Evolutionary conservation across 2,113 vertebrate genomes (phyloP).

Genomic region (Chionis minor): DNA sequence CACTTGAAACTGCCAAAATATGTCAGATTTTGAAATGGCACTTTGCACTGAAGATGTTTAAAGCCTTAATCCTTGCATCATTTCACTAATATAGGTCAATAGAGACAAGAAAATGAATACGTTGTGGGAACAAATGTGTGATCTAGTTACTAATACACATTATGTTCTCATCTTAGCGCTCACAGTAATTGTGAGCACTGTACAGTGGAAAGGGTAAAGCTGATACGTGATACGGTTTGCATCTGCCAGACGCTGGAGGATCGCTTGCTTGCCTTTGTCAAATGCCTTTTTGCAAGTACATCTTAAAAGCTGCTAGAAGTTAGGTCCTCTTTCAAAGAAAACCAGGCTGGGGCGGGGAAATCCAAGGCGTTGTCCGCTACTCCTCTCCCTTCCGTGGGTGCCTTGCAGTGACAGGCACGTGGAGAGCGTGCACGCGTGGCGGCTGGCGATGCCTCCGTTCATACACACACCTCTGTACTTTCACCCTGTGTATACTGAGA

Average conservation of each 20-base stretch:
- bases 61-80: background rate
- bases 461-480: background rate
- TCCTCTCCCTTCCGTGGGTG: background rate
- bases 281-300: background rate
- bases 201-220: background rate
- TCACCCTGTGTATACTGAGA: background rate
- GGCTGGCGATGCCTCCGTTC: background rate
- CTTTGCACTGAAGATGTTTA: background rate
- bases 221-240: background rate
- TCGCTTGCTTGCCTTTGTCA: background rate
- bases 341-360: fast-evolving
- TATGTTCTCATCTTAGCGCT: background rate
- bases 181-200: background rate
- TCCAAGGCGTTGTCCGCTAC: fast-evolving
- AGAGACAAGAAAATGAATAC: background rate
- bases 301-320: background rate
- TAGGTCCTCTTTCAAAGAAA: background rate
- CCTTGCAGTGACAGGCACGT: background rate
- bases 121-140: background rate
- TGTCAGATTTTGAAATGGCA: background rate
- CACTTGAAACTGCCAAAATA: background rate
- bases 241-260: background rate
- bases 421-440: fast-evolving
- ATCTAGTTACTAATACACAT: background rate
- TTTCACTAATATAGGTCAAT: background rate